Evolutionary conservation across 1,140 invertebrate species (phyloP), one percentile per base, ranked within the genome.

Genomic region (Babylonia areolata): DNA sequence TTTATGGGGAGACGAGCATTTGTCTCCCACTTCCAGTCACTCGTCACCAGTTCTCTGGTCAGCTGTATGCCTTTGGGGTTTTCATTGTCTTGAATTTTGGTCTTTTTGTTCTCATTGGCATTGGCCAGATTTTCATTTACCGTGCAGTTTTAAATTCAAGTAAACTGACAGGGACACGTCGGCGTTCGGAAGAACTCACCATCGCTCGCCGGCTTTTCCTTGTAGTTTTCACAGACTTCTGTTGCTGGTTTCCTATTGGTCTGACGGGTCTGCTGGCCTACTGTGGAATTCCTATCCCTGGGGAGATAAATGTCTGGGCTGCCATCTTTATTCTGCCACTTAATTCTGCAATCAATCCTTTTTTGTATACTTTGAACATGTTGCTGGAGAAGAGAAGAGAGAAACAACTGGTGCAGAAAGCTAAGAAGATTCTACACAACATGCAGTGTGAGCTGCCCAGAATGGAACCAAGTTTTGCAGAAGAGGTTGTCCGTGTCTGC

Each of bases 311-410:
- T 69, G 87, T 88, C 1, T 89, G 86, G 86, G 78, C 86, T 0
- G 88, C 88, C 11, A 88, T 91, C 9, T 90, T 91, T 54, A 81
- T 90, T n/a, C 75, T 90, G 33, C 89, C 90, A 0, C 54, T 88
- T 3, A 91, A 91, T 42, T 88, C 89, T 0, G 89, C 90, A 2
- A 42, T 91, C 28, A 90, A 91, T 39, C 90, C 90, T 1, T 87
- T 91, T 31, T 73, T 91, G 1, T 91, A 91, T 79, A 90, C 90
- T 2, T 75, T 79, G 3, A 87, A 84, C 86, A n/a, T 39, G 12
- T 42, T 87, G 40, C 69, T 79, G 35, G 37, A 82, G 31, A 51
- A 51, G 31, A 28, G 86, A 37, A 20, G 75, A 1, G 80, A 46
- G 33, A 17, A 31, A 15, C 46, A 58, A 33, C 51, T 42, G 28